phyloP scores from a whole-genome alignment of 2,888 invertebrate genomes.

The Lithosia quadra region DNA sequence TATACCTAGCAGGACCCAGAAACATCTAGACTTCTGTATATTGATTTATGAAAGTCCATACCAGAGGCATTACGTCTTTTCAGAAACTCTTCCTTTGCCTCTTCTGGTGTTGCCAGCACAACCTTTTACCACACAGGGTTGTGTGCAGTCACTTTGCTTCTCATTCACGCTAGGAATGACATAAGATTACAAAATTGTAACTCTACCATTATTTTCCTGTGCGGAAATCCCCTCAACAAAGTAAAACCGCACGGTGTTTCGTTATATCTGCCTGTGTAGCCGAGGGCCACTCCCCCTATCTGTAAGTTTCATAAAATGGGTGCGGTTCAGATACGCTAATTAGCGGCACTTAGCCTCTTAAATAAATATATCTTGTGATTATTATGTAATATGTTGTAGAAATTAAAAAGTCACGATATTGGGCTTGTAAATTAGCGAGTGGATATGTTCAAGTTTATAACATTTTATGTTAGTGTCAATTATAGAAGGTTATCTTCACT shows the following conservation, averaged over 20 bases:
- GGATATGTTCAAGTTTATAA: constrained; percentile 6
- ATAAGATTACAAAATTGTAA: too few species aligned
- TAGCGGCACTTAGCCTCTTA: not conserved
- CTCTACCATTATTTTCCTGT: too few species aligned
- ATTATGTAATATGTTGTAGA: not conserved
- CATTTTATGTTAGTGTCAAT: constrained; percentile 6
- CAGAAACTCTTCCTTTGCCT: not conserved
- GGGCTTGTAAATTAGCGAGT: constrained; percentile 13
- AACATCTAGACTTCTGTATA: too few species aligned
- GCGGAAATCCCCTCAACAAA: too few species aligned
- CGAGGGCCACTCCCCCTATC: too few species aligned
- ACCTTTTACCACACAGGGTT: not conserved
- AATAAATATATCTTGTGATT: not conserved
- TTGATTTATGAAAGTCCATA: too few species aligned
- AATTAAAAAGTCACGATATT: constrained; percentile 16
- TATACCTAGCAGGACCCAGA: not conserved
- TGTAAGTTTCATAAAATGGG: not conserved
- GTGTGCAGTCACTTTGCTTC: too few species aligned
- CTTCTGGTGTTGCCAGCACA: not conserved
- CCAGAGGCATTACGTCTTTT: not conserved
- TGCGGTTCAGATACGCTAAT: not conserved
- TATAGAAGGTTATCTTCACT: not conserved
- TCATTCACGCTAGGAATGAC: too few species aligned
- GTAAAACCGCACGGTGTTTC: too few species aligned
- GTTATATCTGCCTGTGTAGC: too few species aligned